Conservation (phyloP, 2,113 vertebrate genomes). For the Mirounga angustirostris region DNA sequence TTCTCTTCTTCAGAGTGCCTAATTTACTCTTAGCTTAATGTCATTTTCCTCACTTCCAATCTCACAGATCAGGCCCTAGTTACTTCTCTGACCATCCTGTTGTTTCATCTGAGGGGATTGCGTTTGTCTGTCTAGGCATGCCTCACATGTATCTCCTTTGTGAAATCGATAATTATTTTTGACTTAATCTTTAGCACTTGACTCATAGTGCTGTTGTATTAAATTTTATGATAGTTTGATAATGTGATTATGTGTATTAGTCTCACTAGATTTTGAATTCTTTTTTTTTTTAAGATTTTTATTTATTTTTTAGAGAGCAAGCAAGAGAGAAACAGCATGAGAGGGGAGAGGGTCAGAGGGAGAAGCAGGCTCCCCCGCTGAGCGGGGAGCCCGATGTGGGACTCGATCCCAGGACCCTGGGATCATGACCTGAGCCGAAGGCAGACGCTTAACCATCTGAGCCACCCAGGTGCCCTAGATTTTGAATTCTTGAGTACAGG, state of each 20-base stretch:
- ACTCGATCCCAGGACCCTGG: no score
- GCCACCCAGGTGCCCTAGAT: background rate
- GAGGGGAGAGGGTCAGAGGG: no score
- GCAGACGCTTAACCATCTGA: no score
- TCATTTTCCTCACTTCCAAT: background rate
- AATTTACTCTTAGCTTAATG: constrained; percentile 43
- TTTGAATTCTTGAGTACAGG: constrained; percentile 33
- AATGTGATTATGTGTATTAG: background rate
- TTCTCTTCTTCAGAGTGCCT: background rate
- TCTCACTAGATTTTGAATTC: constrained; percentile 47
- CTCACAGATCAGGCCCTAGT: background rate
- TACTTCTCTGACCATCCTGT: constrained; percentile 2
- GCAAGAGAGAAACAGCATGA: no score
- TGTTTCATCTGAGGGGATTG: constrained; percentile 13
- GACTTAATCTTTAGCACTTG: constrained; percentile 38
- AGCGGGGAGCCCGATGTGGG: no score
- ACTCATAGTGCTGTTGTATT: background rate
- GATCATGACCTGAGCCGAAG: no score
- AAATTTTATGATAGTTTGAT: constrained; percentile 36
- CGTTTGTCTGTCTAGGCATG: constrained; percentile 28
- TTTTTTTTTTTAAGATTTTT: background rate
- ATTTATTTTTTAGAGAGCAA: no score
- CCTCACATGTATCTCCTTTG: background rate
- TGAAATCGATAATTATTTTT: constrained; percentile 50
- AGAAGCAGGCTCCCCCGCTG: no score